Conservation (phyloP, 2,797 vertebrate species). For the Gallinago solitaria region DNA sequence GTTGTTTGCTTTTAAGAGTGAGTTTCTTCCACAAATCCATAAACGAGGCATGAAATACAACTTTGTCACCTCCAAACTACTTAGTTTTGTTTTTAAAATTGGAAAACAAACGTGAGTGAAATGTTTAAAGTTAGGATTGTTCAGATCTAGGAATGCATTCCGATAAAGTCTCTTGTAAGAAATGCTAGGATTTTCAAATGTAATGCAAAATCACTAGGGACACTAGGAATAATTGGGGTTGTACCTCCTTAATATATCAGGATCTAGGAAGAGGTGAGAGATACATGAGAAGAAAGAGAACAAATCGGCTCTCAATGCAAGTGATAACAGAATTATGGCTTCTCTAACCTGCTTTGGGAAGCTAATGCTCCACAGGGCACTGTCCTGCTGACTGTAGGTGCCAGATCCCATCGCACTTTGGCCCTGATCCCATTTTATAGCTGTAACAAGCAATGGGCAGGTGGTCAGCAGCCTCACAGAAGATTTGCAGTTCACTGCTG, state of each 20-base stretch:
- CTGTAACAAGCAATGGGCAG: neutral
- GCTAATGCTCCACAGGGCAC: neutral
- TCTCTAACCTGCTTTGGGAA: neutral
- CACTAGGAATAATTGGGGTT: neutral
- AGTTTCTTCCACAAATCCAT: neutral
- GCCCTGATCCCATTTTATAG: neutral
- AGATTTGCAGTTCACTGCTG: neutral
- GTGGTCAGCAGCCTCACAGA: neutral
- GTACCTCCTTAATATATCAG: neutral
- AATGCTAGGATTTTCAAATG: neutral
- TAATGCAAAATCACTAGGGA: neutral
- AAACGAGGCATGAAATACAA: fast-evolving
- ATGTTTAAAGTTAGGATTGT: neutral
- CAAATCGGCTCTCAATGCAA: neutral
- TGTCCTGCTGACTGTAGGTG: neutral
- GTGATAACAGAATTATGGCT: neutral
- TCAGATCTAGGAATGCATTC: neutral
- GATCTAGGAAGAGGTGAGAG: neutral
- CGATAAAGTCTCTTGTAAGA: neutral
- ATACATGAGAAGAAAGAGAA: neutral
- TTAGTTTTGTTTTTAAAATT: neutral
- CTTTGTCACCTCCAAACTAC: neutral
- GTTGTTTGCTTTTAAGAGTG: neutral
- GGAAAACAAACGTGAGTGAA: neutral
- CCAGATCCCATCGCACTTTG: neutral